phyloP scores from a whole-genome alignment of 2,113 vertebrate genomes.

The Falcunculus frontatus region DNA sequence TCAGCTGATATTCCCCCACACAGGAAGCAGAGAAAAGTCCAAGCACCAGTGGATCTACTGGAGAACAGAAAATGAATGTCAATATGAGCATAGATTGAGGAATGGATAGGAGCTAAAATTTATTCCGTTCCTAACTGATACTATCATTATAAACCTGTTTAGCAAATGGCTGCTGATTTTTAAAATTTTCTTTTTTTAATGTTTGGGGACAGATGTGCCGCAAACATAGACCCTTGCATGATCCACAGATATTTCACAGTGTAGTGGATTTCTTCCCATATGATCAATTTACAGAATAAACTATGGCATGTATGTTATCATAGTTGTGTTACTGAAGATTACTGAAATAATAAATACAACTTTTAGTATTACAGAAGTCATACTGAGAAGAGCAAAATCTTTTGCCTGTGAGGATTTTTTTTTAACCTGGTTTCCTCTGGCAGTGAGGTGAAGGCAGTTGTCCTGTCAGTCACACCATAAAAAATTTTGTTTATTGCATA shows the following conservation, averaged over 20 bases:
- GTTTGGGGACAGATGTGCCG: background rate
- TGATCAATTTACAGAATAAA: background rate
- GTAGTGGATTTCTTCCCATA: background rate
- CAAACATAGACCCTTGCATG: constrained; percentile 37
- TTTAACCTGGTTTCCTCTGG: background rate
- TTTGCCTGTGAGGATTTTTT: background rate
- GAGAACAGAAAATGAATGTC: background rate
- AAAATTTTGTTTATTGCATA: background rate
- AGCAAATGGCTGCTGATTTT: background rate
- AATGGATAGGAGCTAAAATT: background rate
- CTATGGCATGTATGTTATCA: background rate
- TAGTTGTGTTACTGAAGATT: background rate
- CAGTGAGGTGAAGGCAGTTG: background rate
- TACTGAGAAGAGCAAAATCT: background rate
- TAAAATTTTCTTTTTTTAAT: background rate
- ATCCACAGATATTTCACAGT: background rate
- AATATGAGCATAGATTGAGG: background rate
- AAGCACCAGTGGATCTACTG: background rate
- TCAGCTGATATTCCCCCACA: background rate
- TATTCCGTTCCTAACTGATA: background rate
- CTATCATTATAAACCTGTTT: background rate
- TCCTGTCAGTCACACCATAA: background rate
- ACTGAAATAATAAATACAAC: constrained; percentile 5
- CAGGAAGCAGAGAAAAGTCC: background rate
- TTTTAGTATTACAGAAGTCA: background rate